Evolutionary conservation across 2,797 vertebrate species (phyloP).

Genomic region (Coregonus suidteri): DNA sequence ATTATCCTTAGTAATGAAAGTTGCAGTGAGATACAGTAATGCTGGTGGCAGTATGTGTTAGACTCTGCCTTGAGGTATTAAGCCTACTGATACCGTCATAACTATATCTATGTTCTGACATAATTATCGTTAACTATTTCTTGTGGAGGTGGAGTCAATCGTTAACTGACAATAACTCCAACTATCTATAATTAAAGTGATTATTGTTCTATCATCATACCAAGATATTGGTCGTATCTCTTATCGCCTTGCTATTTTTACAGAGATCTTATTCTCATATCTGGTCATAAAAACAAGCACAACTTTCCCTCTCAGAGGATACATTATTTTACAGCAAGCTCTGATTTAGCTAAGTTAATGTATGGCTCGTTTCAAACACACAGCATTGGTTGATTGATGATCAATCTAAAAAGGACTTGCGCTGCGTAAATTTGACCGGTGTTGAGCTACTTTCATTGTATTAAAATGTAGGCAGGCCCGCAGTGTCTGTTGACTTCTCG

Average conservation of each 20-base stretch:
- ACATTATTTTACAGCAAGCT: conserved; percentile 43
- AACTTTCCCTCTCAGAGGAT: conserved; percentile 30
- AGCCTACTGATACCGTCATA: neutral
- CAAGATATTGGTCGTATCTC: conserved; percentile 48
- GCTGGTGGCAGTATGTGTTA: neutral
- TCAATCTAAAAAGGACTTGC: too few species aligned
- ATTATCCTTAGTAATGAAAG: neutral
- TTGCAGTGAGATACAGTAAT: neutral
- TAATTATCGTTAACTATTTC: neutral
- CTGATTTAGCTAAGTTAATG: conserved; percentile 30
- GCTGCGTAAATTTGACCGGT: too few species aligned
- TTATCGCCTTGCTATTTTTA: conserved; percentile 60
- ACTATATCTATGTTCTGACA: neutral
- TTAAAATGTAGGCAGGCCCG: neutral
- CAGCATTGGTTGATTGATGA: too few species aligned
- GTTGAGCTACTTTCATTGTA: neutral
- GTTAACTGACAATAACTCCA: conserved; percentile 45
- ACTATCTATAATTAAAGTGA: conserved; percentile 40
- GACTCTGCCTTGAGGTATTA: neutral
- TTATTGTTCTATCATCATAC: conserved; percentile 40
- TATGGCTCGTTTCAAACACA: neutral
- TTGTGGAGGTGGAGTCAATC: neutral
- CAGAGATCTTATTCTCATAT: conserved; percentile 51
- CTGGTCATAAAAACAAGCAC: conserved; percentile 50
- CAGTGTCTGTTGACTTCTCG: neutral